Evolutionary conservation across 2,113 vertebrate genomes (phyloP).

Genomic region (Marcusenius ussheri): DNA sequence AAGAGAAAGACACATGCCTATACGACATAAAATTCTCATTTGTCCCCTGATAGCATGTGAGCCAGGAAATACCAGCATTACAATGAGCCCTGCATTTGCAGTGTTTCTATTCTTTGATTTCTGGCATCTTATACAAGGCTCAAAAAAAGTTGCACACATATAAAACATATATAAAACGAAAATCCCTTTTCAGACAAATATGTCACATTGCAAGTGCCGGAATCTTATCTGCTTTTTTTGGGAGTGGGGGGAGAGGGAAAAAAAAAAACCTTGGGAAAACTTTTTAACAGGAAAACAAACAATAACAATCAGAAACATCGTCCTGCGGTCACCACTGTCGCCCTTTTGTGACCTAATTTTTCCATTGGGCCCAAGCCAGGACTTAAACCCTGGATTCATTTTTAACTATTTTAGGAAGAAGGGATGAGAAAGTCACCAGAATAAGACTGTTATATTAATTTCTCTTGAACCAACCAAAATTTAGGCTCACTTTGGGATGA

Average conservation of each 20-base stretch:
- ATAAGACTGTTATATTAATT: neutral
- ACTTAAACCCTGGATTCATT: neutral
- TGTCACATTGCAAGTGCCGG: neutral
- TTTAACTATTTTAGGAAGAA: neutral
- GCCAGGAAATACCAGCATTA: neutral
- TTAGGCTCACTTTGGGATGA: neutral
- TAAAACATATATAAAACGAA: neutral
- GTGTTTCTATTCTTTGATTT: neutral
- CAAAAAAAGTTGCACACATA: neutral
- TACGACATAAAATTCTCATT: neutral
- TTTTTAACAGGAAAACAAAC: conserved; percentile 8
- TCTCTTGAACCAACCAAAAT: neutral
- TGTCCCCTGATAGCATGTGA: neutral
- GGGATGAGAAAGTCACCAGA: neutral
- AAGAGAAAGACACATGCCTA: neutral
- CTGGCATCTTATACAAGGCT: neutral
- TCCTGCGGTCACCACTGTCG: conserved; percentile 18
- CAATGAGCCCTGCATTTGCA: neutral
- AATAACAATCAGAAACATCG: conserved; percentile 21
- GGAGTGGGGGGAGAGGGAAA: neutral
- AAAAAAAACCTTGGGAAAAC: conserved; percentile 23
- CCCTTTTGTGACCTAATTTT: conserved; percentile 9
- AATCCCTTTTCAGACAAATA: neutral
- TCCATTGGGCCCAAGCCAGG: neutral
- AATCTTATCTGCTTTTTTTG: neutral